Percentiles rank a stretch among this genome's conserved stretches.
phyloP scores from a whole-genome alignment of 2,888 invertebrate species.

The Rhodophaea formosa region DNA sequence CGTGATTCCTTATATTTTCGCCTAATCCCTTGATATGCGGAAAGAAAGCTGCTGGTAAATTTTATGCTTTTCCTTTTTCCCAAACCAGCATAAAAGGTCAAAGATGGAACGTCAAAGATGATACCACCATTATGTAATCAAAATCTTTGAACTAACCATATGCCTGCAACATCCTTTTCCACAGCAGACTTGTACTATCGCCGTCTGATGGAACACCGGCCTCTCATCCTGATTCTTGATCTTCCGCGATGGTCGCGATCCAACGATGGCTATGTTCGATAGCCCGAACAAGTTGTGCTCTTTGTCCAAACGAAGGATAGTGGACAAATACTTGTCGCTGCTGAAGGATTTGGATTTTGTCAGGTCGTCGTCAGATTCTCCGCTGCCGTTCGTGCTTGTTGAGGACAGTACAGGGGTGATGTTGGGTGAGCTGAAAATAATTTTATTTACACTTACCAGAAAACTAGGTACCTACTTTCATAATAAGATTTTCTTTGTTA shows the following conservation, averaged over 20 bases:
- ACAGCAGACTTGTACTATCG: slow-evolving; percentile 70
- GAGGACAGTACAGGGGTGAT: slow-evolving; percentile 49
- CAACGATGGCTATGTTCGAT: slow-evolving; percentile 62
- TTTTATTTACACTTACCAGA: not conserved
- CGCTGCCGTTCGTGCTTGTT: slow-evolving; percentile 46
- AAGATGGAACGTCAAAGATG: no score
- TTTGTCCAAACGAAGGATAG: slow-evolving; percentile 64
- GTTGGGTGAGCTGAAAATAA: slow-evolving; percentile 51
- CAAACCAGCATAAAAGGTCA: no score
- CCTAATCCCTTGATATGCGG: no score
- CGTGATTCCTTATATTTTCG: no score
- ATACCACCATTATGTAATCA: no score
- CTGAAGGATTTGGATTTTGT: slow-evolving; percentile 31
- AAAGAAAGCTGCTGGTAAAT: no score
- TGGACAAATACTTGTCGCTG: slow-evolving; percentile 61
- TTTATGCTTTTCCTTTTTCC: no score
- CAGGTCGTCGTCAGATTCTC: slow-evolving; percentile 43
- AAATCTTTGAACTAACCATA: slow-evolving; percentile 35
- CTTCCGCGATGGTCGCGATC: slow-evolving; percentile 46
- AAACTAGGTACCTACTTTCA: no score
- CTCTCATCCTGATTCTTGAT: slow-evolving; percentile 52
- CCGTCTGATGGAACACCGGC: slow-evolving; percentile 65
- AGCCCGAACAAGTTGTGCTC: slow-evolving; percentile 73
- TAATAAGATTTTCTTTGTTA: no score
- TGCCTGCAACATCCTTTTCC: slow-evolving; percentile 50